Evolutionary conservation across 2,797 vertebrate species (phyloP).

Genomic region (Cyprinodon diabolis): DNA sequence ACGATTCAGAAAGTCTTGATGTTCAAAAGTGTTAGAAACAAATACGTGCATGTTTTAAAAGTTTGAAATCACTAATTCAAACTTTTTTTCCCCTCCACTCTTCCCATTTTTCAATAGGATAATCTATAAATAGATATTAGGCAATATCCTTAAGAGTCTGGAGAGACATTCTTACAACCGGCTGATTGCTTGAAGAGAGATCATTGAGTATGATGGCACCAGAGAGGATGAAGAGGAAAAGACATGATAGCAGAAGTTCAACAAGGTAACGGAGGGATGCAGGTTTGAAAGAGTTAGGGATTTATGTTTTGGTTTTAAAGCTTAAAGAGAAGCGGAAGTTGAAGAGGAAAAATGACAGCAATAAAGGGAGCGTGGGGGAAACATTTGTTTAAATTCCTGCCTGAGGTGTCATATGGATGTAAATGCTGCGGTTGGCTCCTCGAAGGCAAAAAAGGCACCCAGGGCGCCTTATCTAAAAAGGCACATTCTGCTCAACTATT

Average conservation of each 20-base stretch:
- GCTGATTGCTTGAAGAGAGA: conserved; percentile 76
- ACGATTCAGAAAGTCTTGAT: neutral
- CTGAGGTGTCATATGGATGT: conserved; percentile 65
- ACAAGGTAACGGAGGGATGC: conserved; percentile 46
- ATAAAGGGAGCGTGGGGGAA: conserved; percentile 48
- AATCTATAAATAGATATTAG: conserved; percentile 80
- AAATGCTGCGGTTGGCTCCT: conserved; percentile 68
- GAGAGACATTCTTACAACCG: conserved; percentile 73
- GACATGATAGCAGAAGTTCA: conserved; percentile 63
- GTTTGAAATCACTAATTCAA: neutral
- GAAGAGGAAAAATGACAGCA: neutral
- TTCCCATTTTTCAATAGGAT: conserved; percentile 71
- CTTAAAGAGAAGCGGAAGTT: neutral
- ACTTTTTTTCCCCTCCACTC: conserved; percentile 45
- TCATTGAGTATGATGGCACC: conserved; percentile 66
- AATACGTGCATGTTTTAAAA: neutral
- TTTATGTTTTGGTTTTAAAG: conserved; percentile 36
- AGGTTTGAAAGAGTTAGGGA: conserved; percentile 25
- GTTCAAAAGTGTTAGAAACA: neutral
- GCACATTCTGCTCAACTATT: conserved; percentile 63
- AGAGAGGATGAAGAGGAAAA: conserved; percentile 13
- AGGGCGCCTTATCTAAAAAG: conserved; percentile 64
- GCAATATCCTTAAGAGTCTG: conserved; percentile 79
- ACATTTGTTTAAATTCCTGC: conserved; percentile 71
- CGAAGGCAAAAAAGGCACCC: conserved; percentile 42